Evolutionary conservation across 2,797 vertebrate species (phyloP), one percentile per base, ranked within the genome.

Genomic region (Xenentodon cancila): DNA sequence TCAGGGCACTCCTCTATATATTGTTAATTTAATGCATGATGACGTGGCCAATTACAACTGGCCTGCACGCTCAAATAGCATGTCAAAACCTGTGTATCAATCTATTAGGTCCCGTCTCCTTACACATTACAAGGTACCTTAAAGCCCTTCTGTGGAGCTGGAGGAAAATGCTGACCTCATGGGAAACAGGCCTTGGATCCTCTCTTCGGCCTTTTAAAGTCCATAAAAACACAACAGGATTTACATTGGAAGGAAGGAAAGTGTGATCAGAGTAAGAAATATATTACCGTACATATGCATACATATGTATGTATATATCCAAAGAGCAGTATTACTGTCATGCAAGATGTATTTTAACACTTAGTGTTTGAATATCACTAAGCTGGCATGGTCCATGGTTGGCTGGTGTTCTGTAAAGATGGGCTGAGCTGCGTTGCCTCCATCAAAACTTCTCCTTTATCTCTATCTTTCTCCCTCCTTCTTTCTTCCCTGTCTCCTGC

Each of bases 21-120:
- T 94, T 90, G 93, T 95, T 95, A 95, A 95, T 95, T 92, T 96
- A 96, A 97, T 96, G 91, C 93, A 88, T 94, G 93, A 92, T 93
- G 95, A 96, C 93, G 90, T 92, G 95, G 88, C 95, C 95, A 96
- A 96, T 97, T 97, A 96, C 91, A 93, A 92, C 72, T 86, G 89
- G 87, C 93, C 92, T 89, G 90, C 85, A 93, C 89, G 93, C 94
- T 96, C 94, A 96, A 96, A 96, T 94, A 95, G 94, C 92, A 94
- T 95, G 96, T 97, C 96, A 96, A 93, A 96, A 94, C 92, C 94
- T 94, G 94, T 95, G 95, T 95, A 96, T 96, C 95, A 94, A 92
- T 94, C 91, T 91, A 94, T 94, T 94, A 94, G 92, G 91, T 94
- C 90, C 91, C 82, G 84, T 93, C 91, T 94, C 89, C 91, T 90